phyloP scores from a whole-genome alignment of 2,888 invertebrate species.

The Nomada ferruginata region DNA sequence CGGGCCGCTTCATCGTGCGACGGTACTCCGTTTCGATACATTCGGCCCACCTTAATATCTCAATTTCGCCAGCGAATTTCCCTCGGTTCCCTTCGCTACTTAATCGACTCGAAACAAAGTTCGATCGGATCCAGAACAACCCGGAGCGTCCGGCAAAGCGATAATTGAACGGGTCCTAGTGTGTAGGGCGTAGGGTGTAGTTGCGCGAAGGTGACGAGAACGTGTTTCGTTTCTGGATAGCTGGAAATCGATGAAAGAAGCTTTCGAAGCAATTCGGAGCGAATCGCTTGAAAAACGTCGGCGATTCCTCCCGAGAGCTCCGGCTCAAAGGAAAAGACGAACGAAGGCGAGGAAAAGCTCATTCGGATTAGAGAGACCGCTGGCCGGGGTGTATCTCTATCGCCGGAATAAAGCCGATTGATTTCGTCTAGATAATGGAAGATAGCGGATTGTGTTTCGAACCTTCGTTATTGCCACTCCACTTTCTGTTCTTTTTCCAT shows the following conservation, averaged over 20 bases:
- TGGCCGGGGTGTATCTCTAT: conserved; percentile 68
- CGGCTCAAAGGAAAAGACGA: conserved; percentile 61
- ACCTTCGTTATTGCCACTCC: not conserved
- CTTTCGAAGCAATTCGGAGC: conserved; percentile 20
- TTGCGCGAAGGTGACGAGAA: conserved; percentile 30
- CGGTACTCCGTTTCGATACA: not conserved
- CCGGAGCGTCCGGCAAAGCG: not conserved
- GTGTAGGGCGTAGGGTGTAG: too few relatives aligned
- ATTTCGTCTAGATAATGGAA: conserved; percentile 78
- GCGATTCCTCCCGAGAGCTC: conserved; percentile 61
- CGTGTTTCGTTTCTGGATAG: conserved; percentile 1
- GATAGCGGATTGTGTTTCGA: not conserved
- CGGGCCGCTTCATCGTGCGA: not conserved
- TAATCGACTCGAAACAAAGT: not conserved
- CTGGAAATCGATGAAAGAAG: conserved; percentile 46
- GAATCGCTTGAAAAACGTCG: conserved; percentile 65
- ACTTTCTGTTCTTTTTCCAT: not conserved
- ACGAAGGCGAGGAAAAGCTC: conserved; percentile 69
- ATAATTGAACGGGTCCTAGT: not conserved
- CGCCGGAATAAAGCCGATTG: conserved; percentile 77
- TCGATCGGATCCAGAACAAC: not conserved
- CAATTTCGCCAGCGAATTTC: not conserved
- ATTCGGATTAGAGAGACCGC: conserved; percentile 76
- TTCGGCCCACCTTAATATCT: conserved; percentile 33
- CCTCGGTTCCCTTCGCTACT: not conserved